phyloP scores from a whole-genome alignment of 2,888 invertebrate genomes.

The Colostygia pectinataria region DNA sequence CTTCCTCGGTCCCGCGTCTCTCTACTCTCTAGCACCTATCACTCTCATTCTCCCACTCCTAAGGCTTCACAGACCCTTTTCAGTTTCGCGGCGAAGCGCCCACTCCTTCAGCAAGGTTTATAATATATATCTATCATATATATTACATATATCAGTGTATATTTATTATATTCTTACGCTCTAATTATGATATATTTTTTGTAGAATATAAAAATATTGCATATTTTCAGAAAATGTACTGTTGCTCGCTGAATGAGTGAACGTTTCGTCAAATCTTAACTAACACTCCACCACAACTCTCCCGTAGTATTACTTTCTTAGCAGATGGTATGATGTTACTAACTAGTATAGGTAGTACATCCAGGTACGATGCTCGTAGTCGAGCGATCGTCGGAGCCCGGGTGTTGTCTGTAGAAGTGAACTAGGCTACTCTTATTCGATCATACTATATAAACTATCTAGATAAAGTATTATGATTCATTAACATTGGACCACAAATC shows the following conservation, averaged over 20 bases:
- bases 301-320: not conserved
- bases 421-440: conserved; percentile 66
- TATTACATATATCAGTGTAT: conserved; percentile 1
- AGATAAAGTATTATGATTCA: conserved; percentile 79
- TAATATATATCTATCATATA: conserved; percentile 13
- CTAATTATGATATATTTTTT: conserved; percentile 60
- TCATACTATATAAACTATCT: conserved; percentile 71
- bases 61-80: conserved; percentile 60
- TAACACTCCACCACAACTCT: conserved; percentile 27
- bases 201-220: conserved; percentile 68
- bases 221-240: conserved; percentile 32
- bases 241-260: conserved; percentile 28
- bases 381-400: not conserved
- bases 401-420: conserved; percentile 35
- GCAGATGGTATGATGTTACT: conserved; percentile 9
- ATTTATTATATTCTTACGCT: conserved; percentile 46
- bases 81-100: conserved; percentile 46
- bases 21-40: conserved; percentile 59
- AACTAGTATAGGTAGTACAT: too few species aligned
- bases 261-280: conserved; percentile 38
- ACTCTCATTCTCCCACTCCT: conserved; percentile 43
- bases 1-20: conserved; percentile 10
- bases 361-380: conserved; percentile 7
- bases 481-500: conserved; percentile 83
- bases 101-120: conserved; percentile 37